Percentiles rank a stretch among this genome's conserved stretches.
Evolutionary conservation across 2,113 vertebrate genomes (phyloP).

Genomic region (Tinamus guttatus): DNA sequence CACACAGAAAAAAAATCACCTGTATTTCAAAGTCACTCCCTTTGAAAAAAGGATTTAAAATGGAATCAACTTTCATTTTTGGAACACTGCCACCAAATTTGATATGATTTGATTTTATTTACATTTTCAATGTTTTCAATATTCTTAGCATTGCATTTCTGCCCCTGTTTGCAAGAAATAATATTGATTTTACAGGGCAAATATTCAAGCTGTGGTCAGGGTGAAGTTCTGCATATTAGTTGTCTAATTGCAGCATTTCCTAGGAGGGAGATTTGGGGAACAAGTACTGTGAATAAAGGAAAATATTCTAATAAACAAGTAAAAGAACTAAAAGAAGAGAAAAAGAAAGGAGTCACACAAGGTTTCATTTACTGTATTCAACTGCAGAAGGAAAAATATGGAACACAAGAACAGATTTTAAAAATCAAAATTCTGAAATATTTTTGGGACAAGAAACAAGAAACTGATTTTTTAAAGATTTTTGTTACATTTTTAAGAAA

Average conservation of each 20-base stretch:
- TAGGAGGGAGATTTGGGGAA: neutral
- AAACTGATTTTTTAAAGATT: neutral
- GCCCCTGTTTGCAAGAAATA: neutral
- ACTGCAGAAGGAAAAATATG: neutral
- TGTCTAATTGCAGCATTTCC: neutral
- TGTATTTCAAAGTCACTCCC: neutral
- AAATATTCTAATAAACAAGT: neutral
- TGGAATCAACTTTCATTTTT: conserved; percentile 1
- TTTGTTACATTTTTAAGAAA: neutral
- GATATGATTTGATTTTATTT: conserved; percentile 27
- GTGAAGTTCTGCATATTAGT: neutral
- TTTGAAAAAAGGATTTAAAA: neutral
- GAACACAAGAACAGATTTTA: neutral
- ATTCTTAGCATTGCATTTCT: conserved; percentile 32
- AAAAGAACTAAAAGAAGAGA: neutral
- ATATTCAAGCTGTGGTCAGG: neutral
- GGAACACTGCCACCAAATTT: neutral
- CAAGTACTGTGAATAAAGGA: neutral
- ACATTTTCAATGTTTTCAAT: conserved; percentile 27
- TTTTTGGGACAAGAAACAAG: neutral
- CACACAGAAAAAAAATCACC: neutral
- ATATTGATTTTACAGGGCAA: conserved; percentile 35
- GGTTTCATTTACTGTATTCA: neutral
- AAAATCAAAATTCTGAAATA: neutral
- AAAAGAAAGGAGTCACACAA: neutral